Conservation (phyloP, 35 echinoderm and acorn worm genomes). For the Lytechinus pictus region DNA sequence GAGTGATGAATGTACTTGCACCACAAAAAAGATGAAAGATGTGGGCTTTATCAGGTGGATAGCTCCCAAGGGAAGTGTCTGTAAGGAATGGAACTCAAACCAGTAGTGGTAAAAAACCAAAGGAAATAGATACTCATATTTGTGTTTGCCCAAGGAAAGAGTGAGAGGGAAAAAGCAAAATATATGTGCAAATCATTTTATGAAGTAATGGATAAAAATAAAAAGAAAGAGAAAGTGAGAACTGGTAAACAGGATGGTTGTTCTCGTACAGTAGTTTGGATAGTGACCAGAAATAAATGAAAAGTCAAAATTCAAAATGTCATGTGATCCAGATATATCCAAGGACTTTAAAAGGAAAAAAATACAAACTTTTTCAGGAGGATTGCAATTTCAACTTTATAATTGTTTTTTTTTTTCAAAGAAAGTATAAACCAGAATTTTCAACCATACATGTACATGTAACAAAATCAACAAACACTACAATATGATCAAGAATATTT, state of each 20-base stretch:
- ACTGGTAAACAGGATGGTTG: neutral
- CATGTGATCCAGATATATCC: neutral
- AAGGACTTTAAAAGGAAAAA: neutral
- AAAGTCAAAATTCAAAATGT: neutral
- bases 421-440: too few species aligned
- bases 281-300: neutral
- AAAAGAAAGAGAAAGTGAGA: neutral
- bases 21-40: constrained; percentile 18
- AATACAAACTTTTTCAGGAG: neutral
- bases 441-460: too few species aligned
- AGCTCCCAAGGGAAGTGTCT: neutral
- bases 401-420: neutral
- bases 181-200: neutral
- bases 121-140: constrained; percentile 13
- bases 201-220: constrained; percentile 20
- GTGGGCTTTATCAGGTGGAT: neutral
- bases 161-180: neutral
- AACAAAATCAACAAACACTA: too few species aligned
- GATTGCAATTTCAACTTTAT: neutral
- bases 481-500: too few species aligned
- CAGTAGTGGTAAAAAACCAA: neutral
- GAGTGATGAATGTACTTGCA: constrained; percentile 31
- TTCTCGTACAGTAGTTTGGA: neutral
- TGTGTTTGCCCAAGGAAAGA: neutral
- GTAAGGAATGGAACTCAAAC: neutral